Conservation (phyloP, 1,140 invertebrate genomes). For the honey bee (Apis mellifera) region Amel_HAv3.1 CM009931.2:14431501-14432000, state of each 20-base stretch:
- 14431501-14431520: slow-evolving; percentile 72
- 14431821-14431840: not conserved
- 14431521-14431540: not conserved
- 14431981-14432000: slow-evolving; percentile 11
- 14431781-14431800: too few relatives aligned
- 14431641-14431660: slow-evolving; percentile 86
- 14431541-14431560: too few relatives aligned
- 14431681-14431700: slow-evolving; percentile 87
- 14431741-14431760: not conserved
- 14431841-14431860: not conserved
- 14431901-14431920: not conserved
- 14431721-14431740: rapidly evolving
- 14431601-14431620: slow-evolving; percentile 86
- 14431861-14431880: not conserved
- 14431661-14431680: slow-evolving; percentile 85
- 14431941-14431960: not conserved
- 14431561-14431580: not conserved
- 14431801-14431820: too few relatives aligned
- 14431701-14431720: slow-evolving; percentile 88
- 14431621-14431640: slow-evolving; percentile 84
- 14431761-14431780: too few relatives aligned
- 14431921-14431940: not conserved
- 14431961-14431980: not conserved
- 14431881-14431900: not conserved
- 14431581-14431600: slow-evolving; percentile 74